Conservation (phyloP, 2,797 vertebrate genomes). For the Microctenopoma stevenorrisi region DNA sequence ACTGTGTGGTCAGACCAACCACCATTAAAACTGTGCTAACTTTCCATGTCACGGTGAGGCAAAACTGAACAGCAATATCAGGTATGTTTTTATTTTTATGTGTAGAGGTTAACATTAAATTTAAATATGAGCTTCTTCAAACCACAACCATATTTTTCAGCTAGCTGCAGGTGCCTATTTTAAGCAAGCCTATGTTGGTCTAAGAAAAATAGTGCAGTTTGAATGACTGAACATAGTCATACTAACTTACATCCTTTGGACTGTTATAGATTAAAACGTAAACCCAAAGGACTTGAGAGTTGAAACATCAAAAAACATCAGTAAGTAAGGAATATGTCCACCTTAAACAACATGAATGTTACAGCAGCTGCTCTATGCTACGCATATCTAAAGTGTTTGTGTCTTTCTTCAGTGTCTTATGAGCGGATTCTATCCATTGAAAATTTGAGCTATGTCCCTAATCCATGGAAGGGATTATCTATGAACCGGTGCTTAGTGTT, state of each 20-base stretch:
- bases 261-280: not conserved
- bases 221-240: not conserved
- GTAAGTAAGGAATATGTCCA: constrained; percentile 52
- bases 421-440: constrained; percentile 78
- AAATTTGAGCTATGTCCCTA: constrained; percentile 77
- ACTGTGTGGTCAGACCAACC: constrained; percentile 29
- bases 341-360: not conserved
- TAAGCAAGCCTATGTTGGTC: constrained; percentile 56
- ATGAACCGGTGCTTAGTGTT: constrained; percentile 92
- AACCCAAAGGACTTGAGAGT: constrained; percentile 14
- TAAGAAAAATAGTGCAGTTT: constrained; percentile 26
- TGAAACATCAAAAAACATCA: constrained; percentile 31
- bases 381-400: constrained; percentile 1
- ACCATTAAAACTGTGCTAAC: constrained; percentile 5
- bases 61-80: constrained; percentile 29
- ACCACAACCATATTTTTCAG: constrained; percentile 1
- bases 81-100: constrained; percentile 60
- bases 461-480: constrained; percentile 91
- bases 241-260: constrained; percentile 10
- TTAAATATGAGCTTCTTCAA: not conserved
- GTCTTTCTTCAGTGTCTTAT: constrained; percentile 76
- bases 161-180: constrained; percentile 68
- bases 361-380: too few relatives aligned
- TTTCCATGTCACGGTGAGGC: constrained; percentile 11
- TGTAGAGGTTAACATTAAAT: not conserved